Base-by-base conservation (phyloP, 1,140 invertebrate genomes). In the Mycetomoellerius zeteki region DNA sequence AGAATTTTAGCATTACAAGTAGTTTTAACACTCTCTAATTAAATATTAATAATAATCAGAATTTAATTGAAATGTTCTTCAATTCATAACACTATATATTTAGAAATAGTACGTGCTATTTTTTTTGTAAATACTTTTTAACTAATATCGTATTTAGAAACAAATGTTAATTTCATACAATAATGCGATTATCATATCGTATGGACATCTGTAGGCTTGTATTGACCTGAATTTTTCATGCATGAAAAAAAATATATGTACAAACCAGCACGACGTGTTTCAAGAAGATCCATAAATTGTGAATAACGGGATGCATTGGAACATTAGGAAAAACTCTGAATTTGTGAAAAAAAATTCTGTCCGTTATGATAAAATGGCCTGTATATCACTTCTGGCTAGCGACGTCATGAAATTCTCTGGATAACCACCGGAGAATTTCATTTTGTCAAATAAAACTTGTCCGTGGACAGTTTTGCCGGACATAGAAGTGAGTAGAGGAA, bases 381-480 rank as follows among this genome's bases (percentile, higher is more conserved):
- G 52, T 50, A 58, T 54, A 58, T 82, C 54, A 58, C 56, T 8
- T 80, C 50, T 69, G 19, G 43, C 65, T 33, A 47, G 72, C 27
- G 37, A 30, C 16, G 30, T 73, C 75, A 54, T 60, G 65, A 88
- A 85, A 88, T 86, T 88, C 82, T 75, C 87, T 24, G 54, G 67
- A 88, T 84, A 84, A 89, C 85, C 82, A 69, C 82, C 82, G 73
- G 82, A 81, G 87, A 89, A 89, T 89, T 89, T 89, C 78, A 89
- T 90, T 90, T 89, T 86, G 85, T 84, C 88, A 60, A 72, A 85
- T 84, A 67, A 78, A 80, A 84, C 69, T 84, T 62, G 80, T 47
- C 14, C 69, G 43, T 69, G 54, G 80, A 60, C 80, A 73, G 54
- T 73, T 60, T 73, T 24, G 69, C 69, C 80, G 80, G 69, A 84